Percentiles rank a stretch among this genome's conserved stretches.
Conservation (phyloP, 2,113 vertebrate species). For the Ploceus nigricollis region DNA sequence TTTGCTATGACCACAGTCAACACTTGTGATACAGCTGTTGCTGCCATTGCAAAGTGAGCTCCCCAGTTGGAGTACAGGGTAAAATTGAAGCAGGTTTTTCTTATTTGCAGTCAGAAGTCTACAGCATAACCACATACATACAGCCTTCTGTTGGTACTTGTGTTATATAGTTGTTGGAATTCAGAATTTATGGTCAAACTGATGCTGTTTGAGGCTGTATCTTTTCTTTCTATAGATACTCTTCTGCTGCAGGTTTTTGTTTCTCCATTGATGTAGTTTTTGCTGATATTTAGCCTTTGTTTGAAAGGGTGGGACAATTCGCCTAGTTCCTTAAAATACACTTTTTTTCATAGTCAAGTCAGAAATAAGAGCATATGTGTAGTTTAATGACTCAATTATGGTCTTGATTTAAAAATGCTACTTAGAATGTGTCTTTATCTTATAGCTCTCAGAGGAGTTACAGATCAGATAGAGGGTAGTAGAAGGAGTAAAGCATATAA, state of each 20-base stretch:
- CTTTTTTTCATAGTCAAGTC: neutral
- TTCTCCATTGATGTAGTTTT: neutral
- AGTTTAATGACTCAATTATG: neutral
- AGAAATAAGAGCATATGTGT: neutral
- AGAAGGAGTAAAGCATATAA: neutral
- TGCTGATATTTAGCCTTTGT: neutral
- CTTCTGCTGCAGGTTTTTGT: neutral
- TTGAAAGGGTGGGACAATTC: neutral
- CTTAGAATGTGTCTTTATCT: neutral
- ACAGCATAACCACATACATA: too few species aligned
- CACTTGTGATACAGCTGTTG: slow-evolving; percentile 34
- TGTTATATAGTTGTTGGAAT: neutral
- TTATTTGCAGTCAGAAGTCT: neutral
- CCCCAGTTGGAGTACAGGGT: neutral
- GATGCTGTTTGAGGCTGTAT: neutral
- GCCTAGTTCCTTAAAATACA: neutral
- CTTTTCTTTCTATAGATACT: neutral
- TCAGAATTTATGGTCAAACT: neutral
- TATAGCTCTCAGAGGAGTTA: neutral
- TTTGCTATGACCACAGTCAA: neutral
- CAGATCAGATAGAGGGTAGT: neutral
- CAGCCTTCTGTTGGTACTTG: neutral
- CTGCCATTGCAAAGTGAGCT: neutral
- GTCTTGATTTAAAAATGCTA: neutral
- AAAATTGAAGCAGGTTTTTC: neutral